Conservation (phyloP, 2,113 vertebrate species). For the Notothenia coriiceps region DNA sequence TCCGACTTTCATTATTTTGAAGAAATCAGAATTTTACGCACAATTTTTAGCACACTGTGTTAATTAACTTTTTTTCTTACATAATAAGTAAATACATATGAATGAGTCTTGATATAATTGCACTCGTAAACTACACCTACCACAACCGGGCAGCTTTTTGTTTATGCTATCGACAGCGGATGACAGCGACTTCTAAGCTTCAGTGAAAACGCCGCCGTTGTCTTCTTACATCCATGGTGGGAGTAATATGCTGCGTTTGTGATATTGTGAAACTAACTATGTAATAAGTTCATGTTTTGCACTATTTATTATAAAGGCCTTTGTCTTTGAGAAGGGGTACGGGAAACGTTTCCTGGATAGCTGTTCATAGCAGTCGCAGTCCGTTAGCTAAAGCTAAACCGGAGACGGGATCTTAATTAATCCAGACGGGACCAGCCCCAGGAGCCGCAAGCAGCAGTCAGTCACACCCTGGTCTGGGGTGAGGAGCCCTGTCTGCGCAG, state of each 20-base stretch:
- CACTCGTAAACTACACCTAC: slow-evolving; percentile 71
- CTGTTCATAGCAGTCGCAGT: neutral
- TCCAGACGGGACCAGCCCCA: slow-evolving; percentile 62
- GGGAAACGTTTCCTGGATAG: neutral
- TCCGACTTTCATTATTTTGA: neutral
- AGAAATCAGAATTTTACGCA: accelerated
- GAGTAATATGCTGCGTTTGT: slow-evolving; percentile 2
- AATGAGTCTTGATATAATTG: neutral
- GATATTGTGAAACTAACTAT: neutral
- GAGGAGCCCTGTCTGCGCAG: neutral
- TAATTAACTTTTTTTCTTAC: accelerated
- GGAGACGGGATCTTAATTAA: slow-evolving; percentile 53
- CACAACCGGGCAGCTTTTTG: slow-evolving; percentile 47
- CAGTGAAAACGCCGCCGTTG: slow-evolving; percentile 24
- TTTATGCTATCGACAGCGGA: slow-evolving; percentile 55
- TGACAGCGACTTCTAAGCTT: slow-evolving; percentile 63
- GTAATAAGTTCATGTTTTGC: neutral
- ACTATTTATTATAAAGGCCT: neutral
- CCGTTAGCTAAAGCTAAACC: slow-evolving; percentile 48
- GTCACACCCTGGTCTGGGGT: slow-evolving; percentile 78
- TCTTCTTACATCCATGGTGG: no score
- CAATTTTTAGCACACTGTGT: accelerated
- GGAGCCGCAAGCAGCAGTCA: slow-evolving; percentile 58
- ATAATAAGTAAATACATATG: accelerated
- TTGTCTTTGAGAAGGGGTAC: neutral